A percentile compares a stretch with the other conserved stretches of the same genome.
Evolutionary conservation across 2,113 vertebrate genomes (phyloP).

Genomic region (Arizona elegans): DNA sequence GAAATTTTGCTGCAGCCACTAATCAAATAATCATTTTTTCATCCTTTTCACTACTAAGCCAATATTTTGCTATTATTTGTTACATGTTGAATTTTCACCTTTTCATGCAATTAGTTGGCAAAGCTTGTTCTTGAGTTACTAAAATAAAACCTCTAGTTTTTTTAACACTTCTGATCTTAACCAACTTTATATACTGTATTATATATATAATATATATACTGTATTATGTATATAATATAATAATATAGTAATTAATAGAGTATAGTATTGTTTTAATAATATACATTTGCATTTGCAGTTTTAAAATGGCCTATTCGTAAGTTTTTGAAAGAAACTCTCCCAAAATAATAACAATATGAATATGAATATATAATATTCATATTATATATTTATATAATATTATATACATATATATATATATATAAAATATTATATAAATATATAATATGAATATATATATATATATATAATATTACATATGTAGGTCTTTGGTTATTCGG

Average conservation of each 20-base stretch:
- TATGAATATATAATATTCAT: background rate
- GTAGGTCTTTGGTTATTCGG: no score
- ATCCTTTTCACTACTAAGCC: background rate
- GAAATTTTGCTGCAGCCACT: background rate
- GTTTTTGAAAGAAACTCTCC: background rate
- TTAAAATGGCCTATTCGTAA: background rate
- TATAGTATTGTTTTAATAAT: background rate
- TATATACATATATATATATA: no score
- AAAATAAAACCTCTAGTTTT: background rate
- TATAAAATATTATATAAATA: background rate
- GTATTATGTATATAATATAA: background rate
- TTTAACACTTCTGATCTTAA: background rate
- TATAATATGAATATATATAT: no score
- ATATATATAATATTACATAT: no score
- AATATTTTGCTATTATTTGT: background rate
- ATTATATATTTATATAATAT: background rate
- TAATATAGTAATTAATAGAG: background rate
- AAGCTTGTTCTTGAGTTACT: background rate
- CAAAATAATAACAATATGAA: background rate
- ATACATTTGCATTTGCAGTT: background rate
- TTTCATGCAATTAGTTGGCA: background rate
- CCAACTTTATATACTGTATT: background rate
- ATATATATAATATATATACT: background rate
- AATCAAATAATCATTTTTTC: background rate
- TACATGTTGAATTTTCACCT: background rate